Conservation (phyloP, 2,113 vertebrate genomes). For the Pachypanchax playfairii region DNA sequence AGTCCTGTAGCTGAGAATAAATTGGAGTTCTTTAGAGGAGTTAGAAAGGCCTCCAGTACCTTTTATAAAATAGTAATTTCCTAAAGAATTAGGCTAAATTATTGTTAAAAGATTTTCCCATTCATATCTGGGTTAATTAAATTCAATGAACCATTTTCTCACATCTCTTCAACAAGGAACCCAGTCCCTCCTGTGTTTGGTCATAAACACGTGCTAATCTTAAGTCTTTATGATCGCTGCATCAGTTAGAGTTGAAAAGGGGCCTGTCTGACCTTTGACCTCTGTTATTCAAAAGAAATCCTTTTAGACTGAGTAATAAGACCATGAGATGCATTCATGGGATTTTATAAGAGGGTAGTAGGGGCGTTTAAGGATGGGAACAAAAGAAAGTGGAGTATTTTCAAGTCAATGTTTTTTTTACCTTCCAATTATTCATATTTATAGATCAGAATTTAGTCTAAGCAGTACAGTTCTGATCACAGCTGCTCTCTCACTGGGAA, state of each 20-base stretch:
- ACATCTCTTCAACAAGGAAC: constrained; percentile 17
- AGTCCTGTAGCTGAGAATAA: too few species aligned
- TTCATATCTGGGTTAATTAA: constrained; percentile 29
- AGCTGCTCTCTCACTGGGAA: constrained; percentile 8
- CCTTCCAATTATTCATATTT: neutral
- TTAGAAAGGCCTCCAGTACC: too few species aligned
- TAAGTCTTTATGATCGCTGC: constrained; percentile 20
- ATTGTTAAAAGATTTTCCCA: too few species aligned
- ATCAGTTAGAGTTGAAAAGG: constrained; percentile 9
- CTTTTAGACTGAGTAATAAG: constrained; percentile 18
- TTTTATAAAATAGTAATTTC: too few species aligned
- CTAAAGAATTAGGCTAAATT: too few species aligned
- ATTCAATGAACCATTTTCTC: constrained; percentile 26
- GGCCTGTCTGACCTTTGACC: constrained; percentile 34
- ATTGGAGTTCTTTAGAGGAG: too few species aligned
- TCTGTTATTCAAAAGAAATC: constrained; percentile 10
- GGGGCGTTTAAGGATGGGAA: neutral
- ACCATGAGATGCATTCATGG: constrained; percentile 8
- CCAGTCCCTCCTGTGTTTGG: constrained; percentile 25
- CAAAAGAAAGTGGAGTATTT: constrained; percentile 2
- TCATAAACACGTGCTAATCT: constrained; percentile 38
- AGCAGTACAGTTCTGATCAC: constrained; percentile 9
- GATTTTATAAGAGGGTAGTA: constrained; percentile 2
- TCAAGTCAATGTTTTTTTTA: constrained; percentile 1
- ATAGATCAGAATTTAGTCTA: constrained; percentile 2